These are phyloP conservation scores for Pantherophis alleghaniensis DNA, from an alignment of 2,797 vertebrate species.

Conservation along the genomic window DNA sequence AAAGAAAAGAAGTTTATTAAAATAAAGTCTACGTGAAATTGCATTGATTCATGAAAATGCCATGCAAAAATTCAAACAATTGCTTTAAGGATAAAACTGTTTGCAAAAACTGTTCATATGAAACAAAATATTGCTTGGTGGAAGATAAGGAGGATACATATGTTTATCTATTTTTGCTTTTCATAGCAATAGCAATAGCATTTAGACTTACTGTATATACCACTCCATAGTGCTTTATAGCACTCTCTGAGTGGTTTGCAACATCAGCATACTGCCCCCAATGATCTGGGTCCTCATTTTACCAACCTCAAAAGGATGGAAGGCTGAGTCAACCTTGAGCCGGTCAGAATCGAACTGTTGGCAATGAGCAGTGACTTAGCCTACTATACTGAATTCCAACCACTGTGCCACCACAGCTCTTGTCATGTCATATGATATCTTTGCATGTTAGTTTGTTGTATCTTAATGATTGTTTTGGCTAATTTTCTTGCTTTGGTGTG, in stretches of 20 bases:
- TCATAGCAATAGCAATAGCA: no score
- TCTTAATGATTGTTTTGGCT: neutral
- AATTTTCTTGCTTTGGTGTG: neutral
- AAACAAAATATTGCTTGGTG: neutral
- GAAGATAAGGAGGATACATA: neutral
- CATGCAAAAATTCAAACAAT: neutral
- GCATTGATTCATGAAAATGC: neutral
- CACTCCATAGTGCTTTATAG: no score
- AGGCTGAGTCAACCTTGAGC: neutral
- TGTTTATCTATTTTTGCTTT: neutral
- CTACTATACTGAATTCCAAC: no score
- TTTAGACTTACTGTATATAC: no score
- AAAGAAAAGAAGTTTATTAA: neutral
- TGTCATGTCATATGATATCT: neutral
- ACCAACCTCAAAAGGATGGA: neutral
- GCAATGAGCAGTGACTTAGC: no score
- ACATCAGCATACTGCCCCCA: no score
- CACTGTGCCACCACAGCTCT: no score
- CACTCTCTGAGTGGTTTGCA: no score
- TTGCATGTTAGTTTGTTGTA: neutral
- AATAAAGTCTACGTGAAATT: neutral
- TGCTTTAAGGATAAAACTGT: neutral
- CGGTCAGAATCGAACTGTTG: neutral
- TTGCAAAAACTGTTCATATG: neutral
- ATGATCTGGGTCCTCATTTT: no score